These are phyloP conservation scores for Burhinus oedicnemus DNA, from an alignment of 2,113 vertebrate species.

Conservation along the genomic window DNA sequence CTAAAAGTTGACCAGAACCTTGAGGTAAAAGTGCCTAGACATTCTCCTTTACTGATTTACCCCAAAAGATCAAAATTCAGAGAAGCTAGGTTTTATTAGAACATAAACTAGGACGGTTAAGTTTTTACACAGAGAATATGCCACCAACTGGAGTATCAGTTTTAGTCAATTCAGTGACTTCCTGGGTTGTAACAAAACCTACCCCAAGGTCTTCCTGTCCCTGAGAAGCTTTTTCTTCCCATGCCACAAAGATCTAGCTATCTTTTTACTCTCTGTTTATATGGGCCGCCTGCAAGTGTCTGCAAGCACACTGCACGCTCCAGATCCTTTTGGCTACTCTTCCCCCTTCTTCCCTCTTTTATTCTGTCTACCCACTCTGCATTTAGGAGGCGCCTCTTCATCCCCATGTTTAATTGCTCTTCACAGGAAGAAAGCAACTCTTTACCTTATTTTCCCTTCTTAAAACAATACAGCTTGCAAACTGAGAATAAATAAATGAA, in stretches of 20 bases:
- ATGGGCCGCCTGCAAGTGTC: neutral
- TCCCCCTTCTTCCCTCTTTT: neutral
- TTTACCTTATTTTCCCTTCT: neutral
- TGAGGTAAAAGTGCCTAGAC: neutral
- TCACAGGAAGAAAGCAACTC: neutral
- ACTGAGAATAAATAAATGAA: neutral
- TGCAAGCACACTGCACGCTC: neutral
- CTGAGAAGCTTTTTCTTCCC: neutral
- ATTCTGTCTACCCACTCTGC: neutral
- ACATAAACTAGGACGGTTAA: neutral
- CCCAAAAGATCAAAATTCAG: neutral
- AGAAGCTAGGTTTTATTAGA: neutral
- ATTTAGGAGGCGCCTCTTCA: neutral
- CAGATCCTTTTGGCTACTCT: neutral
- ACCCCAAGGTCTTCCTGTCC: neutral
- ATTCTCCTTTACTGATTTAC: neutral
- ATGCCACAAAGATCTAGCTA: neutral
- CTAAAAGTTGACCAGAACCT: neutral
- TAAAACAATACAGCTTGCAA: neutral
- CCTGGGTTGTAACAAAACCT: neutral
- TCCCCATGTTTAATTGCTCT: neutral
- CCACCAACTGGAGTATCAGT: neutral
- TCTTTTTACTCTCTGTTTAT: neutral
- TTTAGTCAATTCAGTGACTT: neutral
- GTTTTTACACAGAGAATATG: neutral